Conservation (phyloP, 2,113 vertebrate species). For the Sula dactylatra region DNA sequence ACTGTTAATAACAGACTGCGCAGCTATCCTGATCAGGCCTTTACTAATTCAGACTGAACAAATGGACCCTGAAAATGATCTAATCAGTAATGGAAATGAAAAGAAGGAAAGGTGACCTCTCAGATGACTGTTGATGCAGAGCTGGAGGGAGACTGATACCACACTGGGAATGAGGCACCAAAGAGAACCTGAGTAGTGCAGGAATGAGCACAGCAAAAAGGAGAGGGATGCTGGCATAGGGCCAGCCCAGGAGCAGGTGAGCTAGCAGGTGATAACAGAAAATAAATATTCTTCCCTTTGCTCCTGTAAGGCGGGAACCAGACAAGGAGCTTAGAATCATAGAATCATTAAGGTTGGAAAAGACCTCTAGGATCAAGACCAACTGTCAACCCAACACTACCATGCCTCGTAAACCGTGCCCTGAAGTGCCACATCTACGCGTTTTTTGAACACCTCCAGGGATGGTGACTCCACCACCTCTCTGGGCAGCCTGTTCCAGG, state of each 20-base stretch:
- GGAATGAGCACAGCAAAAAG: neutral
- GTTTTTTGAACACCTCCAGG: no score
- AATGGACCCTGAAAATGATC: neutral
- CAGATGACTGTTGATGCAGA: neutral
- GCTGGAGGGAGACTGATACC: neutral
- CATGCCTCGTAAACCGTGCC: no score
- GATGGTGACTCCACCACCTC: no score
- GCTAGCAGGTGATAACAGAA: no score
- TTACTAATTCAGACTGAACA: neutral
- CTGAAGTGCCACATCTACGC: no score
- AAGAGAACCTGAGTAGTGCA: neutral
- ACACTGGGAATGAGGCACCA: neutral
- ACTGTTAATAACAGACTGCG: neutral
- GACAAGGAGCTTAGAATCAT: neutral
- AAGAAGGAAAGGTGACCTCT: neutral
- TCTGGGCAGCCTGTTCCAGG: no score
- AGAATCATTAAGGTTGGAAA: no score
- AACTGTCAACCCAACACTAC: no score
- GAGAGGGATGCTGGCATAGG: neutral
- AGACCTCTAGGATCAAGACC: no score
- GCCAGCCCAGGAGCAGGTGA: no score
- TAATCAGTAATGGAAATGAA: neutral
- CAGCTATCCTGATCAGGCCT: neutral
- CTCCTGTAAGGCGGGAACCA: neutral
- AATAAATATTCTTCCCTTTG: neutral